phyloP scores from a whole-genome alignment of 2,888 invertebrate genomes.

The Pardosa pseudoannulata region DNA sequence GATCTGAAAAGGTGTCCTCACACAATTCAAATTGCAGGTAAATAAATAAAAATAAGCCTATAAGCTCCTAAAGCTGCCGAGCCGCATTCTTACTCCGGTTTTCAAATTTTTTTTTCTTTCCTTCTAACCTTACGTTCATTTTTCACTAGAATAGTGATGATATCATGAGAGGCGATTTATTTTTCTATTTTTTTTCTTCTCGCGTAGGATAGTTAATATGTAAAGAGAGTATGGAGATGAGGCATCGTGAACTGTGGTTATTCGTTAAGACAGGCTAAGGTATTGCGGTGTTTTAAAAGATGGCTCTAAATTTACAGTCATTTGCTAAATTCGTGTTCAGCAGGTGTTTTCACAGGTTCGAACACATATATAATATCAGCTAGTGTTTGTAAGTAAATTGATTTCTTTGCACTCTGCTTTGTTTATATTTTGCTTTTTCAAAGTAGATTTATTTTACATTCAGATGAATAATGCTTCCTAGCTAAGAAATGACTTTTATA shows the following conservation, averaged over 20 bases:
- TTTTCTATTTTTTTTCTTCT: constrained; percentile 6
- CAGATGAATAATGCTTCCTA: too few species aligned
- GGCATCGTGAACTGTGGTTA: neutral
- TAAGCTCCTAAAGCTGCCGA: neutral
- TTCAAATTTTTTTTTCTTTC: neutral
- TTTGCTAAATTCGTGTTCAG: neutral
- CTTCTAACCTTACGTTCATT: neutral
- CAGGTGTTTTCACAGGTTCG: neutral
- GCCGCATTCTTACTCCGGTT: neutral
- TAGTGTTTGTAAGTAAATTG: too few species aligned
- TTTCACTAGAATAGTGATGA: neutral
- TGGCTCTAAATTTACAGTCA: neutral
- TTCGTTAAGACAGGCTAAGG: neutral
- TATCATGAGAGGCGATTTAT: neutral
- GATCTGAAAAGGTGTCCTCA: neutral
- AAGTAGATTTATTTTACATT: too few species aligned
- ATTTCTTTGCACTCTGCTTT: too few species aligned
- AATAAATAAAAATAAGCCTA: neutral
- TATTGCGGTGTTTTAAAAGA: neutral
- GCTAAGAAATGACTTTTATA: too few species aligned
- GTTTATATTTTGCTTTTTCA: too few species aligned
- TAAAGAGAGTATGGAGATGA: neutral
- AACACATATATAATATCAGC: too few species aligned
- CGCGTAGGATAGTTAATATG: neutral
- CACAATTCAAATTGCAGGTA: neutral